Evolutionary conservation across 2,888 invertebrate species (phyloP).

Genomic region (Eilema sororculum): DNA sequence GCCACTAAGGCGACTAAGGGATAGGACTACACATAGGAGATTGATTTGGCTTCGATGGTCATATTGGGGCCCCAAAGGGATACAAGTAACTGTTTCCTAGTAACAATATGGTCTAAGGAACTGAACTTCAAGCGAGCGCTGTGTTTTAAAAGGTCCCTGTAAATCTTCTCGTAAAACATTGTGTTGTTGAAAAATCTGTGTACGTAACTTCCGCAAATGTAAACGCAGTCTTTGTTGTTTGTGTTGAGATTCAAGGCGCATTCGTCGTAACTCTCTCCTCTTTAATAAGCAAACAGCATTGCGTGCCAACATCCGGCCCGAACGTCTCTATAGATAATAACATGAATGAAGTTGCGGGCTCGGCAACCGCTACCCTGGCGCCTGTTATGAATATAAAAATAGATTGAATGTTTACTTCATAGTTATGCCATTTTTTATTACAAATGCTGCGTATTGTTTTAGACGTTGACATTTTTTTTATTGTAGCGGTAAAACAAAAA

Average conservation of each 20-base stretch:
- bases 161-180: neutral
- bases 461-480: neutral
- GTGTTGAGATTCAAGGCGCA: conserved; percentile 52
- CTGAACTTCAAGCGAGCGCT: too few species aligned
- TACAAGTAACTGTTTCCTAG: too few species aligned
- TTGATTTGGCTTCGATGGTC: too few species aligned
- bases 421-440: neutral
- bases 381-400: conserved; percentile 36
- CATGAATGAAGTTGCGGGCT: conserved; percentile 41
- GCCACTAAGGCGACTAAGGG: too few species aligned
- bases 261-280: conserved; percentile 71
- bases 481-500: too few species aligned
- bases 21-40: too few species aligned
- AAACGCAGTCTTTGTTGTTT: conserved; percentile 28
- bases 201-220: conserved; percentile 19
- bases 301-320: conserved; percentile 38
- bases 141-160: too few species aligned
- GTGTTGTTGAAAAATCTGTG: neutral
- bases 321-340: conserved; percentile 39
- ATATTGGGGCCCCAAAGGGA: too few species aligned
- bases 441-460: neutral
- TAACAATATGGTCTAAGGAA: too few species aligned
- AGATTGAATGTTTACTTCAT: conserved; percentile 23
- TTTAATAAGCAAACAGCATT: conserved; percentile 72
- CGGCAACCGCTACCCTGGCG: conserved; percentile 15